Conservation (phyloP, 2,888 invertebrate genomes). For the Lobophora halterata region DNA sequence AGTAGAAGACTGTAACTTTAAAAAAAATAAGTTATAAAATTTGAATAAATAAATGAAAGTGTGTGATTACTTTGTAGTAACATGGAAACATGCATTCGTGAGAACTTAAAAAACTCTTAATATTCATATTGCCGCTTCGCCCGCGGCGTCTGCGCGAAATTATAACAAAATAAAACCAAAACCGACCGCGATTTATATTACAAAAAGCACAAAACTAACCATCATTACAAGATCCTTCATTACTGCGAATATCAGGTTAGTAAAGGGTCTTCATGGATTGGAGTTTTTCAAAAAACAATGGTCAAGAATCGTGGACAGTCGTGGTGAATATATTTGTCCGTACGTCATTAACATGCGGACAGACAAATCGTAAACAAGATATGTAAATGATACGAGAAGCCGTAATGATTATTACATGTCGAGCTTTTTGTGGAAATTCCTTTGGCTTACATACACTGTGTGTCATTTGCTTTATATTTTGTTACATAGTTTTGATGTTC, state of each 20-base stretch:
- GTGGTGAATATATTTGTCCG: constrained; percentile 63
- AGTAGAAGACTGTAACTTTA: too few species aligned
- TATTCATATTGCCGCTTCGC: constrained; percentile 68
- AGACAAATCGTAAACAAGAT: constrained; percentile 64
- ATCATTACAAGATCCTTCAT: constrained; percentile 37
- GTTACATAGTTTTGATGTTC: constrained; percentile 1
- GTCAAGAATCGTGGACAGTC: constrained; percentile 45
- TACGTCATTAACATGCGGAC: constrained; percentile 66
- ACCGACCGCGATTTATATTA: constrained; percentile 61
- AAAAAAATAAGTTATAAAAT: too few species aligned
- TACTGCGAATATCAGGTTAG: constrained; percentile 1
- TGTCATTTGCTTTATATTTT: constrained; percentile 1
- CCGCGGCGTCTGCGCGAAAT: constrained; percentile 72
- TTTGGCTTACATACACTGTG: constrained; percentile 3
- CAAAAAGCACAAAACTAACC: constrained; percentile 58
- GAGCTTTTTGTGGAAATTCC: constrained; percentile 36
- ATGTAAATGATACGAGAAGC: constrained; percentile 61
- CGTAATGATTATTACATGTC: constrained; percentile 44
- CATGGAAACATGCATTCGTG: constrained; percentile 41
- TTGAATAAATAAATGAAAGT: neutral
- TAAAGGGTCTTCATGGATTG: constrained; percentile 35
- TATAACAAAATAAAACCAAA: constrained; percentile 75
- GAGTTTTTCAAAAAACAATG: constrained; percentile 52
- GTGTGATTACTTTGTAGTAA: neutral
- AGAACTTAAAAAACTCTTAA: constrained; percentile 61